phyloP scores from a whole-genome alignment of 2,888 invertebrate species.

The Tenthredo notha region DNA sequence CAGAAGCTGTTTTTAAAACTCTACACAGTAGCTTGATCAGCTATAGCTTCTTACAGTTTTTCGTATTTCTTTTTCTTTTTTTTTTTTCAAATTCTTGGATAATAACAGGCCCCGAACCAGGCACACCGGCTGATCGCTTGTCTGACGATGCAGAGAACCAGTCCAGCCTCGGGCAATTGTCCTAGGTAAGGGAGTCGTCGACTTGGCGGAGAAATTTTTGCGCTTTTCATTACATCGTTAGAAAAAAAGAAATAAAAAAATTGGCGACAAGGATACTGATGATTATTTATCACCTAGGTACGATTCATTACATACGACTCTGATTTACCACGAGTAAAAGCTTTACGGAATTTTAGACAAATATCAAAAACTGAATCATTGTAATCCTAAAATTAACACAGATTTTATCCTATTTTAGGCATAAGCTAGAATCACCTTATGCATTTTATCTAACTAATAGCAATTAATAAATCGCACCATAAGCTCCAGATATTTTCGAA shows the following conservation, averaged over 20 bases:
- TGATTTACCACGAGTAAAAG: neutral
- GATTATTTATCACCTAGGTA: neutral
- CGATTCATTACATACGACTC: neutral
- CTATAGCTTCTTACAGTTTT: neutral
- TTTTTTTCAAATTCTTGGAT: constrained; percentile 68
- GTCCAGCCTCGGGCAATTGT: constrained; percentile 71
- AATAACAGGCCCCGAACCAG: constrained; percentile 68
- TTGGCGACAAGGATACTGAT: neutral
- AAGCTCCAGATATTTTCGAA: neutral
- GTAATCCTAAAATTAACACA: neutral
- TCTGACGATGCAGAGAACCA: constrained; percentile 66
- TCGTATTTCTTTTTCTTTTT: constrained; percentile 54
- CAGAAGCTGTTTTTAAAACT: neutral
- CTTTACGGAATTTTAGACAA: too few relatives aligned
- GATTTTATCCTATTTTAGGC: neutral
- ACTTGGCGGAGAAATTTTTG: neutral
- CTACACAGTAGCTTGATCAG: constrained; percentile 1
- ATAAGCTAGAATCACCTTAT: neutral
- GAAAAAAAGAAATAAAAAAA: neutral
- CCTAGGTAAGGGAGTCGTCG: constrained; percentile 73
- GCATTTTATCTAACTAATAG: neutral
- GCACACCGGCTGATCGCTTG: constrained; percentile 62
- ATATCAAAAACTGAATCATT: neutral
- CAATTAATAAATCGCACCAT: neutral
- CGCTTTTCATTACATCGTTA: neutral